A percentile compares a stretch with the other conserved stretches of the same genome.
phyloP scores from a whole-genome alignment of 2,888 invertebrate species.

The Myopa testacea region DNA sequence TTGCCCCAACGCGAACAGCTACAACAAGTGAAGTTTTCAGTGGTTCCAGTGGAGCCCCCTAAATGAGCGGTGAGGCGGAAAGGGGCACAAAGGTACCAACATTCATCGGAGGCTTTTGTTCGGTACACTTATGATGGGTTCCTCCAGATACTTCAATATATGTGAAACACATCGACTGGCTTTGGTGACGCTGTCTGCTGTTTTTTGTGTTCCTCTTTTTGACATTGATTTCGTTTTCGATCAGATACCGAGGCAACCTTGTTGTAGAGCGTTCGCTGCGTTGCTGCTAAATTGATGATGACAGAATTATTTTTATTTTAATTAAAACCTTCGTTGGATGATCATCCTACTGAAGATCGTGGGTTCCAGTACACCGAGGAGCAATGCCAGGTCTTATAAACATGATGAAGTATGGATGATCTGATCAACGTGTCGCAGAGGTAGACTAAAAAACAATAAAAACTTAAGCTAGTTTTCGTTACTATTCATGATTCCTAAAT shows the following conservation, averaged over 20 bases:
- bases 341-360: not conserved
- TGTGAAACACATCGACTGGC: not conserved
- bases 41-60: not conserved
- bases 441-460: too few species aligned
- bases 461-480: too few species aligned
- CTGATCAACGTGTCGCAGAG: too few species aligned
- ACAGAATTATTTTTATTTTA: conserved; percentile 24
- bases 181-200: conserved; percentile 13
- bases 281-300: conserved; percentile 4
- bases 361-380: too few species aligned
- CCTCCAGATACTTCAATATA: not conserved
- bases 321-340: conserved; percentile 26
- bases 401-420: too few species aligned
- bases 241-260: conserved; percentile 14
- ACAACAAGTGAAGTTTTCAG: conserved; percentile 9
- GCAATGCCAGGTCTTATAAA: too few species aligned
- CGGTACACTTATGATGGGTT: conserved; percentile 28
- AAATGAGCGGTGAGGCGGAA: not conserved
- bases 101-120: not conserved
- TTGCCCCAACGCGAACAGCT: conserved; percentile 25
- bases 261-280: not conserved
- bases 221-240: conserved; percentile 32
- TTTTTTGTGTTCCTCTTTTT: conserved; percentile 11
- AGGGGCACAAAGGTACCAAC: not conserved
- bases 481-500: too few species aligned